Conservation (phyloP, 2,888 invertebrate genomes). For the Aelia acuminata region DNA sequence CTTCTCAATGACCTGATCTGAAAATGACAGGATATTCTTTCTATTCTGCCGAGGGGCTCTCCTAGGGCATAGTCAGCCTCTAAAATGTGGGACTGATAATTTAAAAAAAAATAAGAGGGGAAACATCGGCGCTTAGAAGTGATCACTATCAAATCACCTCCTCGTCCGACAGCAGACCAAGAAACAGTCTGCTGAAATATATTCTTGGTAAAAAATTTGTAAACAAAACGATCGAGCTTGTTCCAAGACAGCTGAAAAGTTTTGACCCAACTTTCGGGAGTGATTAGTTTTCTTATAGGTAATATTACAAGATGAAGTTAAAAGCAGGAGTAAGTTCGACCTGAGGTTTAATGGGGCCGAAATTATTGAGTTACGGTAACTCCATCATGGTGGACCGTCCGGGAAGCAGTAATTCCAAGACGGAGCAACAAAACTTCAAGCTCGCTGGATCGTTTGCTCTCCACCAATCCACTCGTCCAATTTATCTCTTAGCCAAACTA, state of each 20-base stretch:
- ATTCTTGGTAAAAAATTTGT: background rate
- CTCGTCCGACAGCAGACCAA: too few relatives aligned
- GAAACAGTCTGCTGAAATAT: too few relatives aligned
- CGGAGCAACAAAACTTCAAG: background rate
- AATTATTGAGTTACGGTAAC: background rate
- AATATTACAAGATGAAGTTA: background rate
- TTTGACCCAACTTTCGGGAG: background rate
- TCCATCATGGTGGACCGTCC: background rate
- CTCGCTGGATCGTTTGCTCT: background rate
- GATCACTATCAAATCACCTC: too few relatives aligned
- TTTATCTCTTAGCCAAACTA: background rate
- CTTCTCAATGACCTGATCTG: too few relatives aligned
- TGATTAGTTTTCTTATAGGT: slow-evolving; percentile 25
- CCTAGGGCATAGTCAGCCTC: too few relatives aligned
- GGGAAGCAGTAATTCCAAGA: background rate
- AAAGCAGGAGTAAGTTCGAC: background rate
- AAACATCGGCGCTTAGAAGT: too few relatives aligned
- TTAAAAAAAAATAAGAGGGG: too few relatives aligned
- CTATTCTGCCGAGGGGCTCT: too few relatives aligned
- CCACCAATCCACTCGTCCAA: background rate
- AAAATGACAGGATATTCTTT: too few relatives aligned
- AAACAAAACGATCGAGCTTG: background rate
- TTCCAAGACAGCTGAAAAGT: background rate
- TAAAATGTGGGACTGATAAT: too few relatives aligned
- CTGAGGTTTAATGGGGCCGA: background rate